Evolutionary conservation across 2,888 invertebrate species (phyloP).

Genomic region (Nezara viridula): DNA sequence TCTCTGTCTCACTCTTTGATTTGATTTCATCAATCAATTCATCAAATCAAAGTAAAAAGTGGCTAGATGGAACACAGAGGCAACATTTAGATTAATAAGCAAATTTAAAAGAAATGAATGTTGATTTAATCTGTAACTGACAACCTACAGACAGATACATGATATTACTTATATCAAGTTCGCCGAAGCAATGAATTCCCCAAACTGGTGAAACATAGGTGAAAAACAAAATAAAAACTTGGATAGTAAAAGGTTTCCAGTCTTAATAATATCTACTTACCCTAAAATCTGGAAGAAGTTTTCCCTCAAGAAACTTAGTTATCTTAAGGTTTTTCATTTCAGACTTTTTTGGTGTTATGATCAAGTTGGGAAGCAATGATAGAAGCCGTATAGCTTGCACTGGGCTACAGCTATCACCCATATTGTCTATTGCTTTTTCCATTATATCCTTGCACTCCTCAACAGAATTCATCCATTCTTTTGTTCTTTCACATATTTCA

Average conservation of each 20-base stretch:
- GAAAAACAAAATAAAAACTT: too few species aligned
- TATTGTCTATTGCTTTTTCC: not conserved
- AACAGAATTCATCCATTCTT: not conserved
- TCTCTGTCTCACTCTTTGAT: too few species aligned
- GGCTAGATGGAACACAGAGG: too few species aligned
- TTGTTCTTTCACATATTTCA: constrained; percentile 7
- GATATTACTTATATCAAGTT: too few species aligned
- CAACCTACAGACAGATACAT: too few species aligned
- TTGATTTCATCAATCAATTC: too few species aligned
- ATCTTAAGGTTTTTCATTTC: not conserved
- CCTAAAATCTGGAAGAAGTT: not conserved
- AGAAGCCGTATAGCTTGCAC: not conserved
- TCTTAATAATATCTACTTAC: not conserved
- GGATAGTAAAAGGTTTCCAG: not conserved
- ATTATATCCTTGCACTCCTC: not conserved
- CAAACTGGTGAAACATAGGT: too few species aligned
- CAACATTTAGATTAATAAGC: too few species aligned
- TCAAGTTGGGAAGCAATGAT: not conserved
- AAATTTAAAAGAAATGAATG: too few species aligned
- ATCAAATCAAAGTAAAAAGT: too few species aligned
- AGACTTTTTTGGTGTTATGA: not conserved
- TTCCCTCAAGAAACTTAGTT: not conserved
- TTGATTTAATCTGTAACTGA: too few species aligned
- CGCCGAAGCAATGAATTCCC: too few species aligned
- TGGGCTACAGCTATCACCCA: not conserved